Percentiles rank a stretch among this genome's conserved stretches.
These are phyloP conservation scores for Gallinago undulata DNA, from an alignment of 2,113 vertebrate genomes.

Conservation along the genomic window DNA sequence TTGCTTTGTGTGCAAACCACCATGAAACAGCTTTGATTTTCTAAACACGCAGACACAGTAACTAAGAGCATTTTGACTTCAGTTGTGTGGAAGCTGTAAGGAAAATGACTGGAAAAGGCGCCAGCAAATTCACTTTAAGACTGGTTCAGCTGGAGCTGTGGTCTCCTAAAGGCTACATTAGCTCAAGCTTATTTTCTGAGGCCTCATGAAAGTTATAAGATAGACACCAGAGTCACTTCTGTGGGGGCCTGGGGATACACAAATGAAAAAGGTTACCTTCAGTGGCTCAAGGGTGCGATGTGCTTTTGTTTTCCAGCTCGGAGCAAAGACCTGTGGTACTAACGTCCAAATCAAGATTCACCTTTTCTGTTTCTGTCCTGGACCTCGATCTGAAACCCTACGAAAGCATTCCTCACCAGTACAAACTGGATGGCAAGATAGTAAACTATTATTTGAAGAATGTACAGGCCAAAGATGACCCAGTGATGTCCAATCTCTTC, in stretches of 20 bases:
- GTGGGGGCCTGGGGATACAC: neutral
- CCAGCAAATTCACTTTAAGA: neutral
- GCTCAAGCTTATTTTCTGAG: neutral
- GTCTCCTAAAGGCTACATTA: neutral
- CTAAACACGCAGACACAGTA: neutral
- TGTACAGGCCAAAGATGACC: constrained; percentile 74
- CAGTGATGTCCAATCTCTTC: constrained; percentile 71
- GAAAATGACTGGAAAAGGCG: neutral
- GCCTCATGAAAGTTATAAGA: neutral
- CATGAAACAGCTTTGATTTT: neutral
- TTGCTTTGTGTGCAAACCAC: neutral
- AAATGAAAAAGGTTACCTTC: neutral
- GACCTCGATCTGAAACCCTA: constrained; percentile 95
- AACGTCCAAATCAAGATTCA: constrained; percentile 81
- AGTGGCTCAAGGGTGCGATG: neutral
- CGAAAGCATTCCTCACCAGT: constrained; percentile 89
- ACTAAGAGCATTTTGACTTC: neutral
- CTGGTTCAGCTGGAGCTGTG: neutral
- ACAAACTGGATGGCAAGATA: constrained; percentile 90
- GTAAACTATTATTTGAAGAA: constrained; percentile 89
- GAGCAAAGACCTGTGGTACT: constrained; percentile 78
- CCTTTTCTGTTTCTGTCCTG: constrained; percentile 89
- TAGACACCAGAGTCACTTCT: neutral
- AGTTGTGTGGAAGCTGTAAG: neutral
- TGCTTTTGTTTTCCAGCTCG: constrained; percentile 70